Conservation (phyloP, 2,888 invertebrate species). For the Platycheirus rosarum region DNA sequence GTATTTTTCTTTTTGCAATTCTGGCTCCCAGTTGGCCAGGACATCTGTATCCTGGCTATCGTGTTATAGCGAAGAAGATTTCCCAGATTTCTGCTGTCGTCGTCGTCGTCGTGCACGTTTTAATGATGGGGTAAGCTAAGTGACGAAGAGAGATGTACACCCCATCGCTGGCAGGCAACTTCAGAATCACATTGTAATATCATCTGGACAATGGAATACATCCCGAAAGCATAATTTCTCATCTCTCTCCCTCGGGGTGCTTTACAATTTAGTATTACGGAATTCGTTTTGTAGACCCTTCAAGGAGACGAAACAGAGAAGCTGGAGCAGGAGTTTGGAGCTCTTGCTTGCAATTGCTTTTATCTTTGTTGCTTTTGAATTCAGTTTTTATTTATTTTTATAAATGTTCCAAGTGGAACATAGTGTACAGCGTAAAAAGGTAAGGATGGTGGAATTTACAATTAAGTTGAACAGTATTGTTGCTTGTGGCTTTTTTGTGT, state of each 20-base stretch:
- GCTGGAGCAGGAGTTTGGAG: too few species aligned
- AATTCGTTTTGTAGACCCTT: conserved; percentile 30
- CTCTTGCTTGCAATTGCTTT: conserved; percentile 48
- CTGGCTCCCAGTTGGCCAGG: conserved; percentile 34
- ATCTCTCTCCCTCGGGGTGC: conserved; percentile 26
- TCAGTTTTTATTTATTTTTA: conserved; percentile 38
- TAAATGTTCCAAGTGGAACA: conserved; percentile 26
- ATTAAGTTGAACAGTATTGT: conserved; percentile 36
- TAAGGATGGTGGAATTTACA: conserved; percentile 36
- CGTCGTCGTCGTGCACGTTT: conserved; percentile 51
- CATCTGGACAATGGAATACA: conserved; percentile 64
- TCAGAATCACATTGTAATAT: conserved; percentile 59
- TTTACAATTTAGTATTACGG: conserved; percentile 40
- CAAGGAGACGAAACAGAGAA: conserved; percentile 18
- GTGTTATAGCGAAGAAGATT: conserved; percentile 18
- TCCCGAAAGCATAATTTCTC: conserved; percentile 51
- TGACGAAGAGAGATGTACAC: conserved; percentile 42
- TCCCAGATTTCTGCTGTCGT: conserved; percentile 45
- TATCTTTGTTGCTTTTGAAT: conserved; percentile 59
- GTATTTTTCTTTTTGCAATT: conserved; percentile 35
- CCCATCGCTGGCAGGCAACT: conserved; percentile 51
- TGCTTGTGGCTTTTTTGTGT: conserved; percentile 24
- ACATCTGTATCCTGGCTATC: conserved; percentile 48
- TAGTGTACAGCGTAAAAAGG: not conserved
- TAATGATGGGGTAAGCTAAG: conserved; percentile 62